These are phyloP conservation scores for Ptychadena robeensis DNA, from an alignment of 2,797 vertebrate species.

Conservation along the genomic window DNA sequence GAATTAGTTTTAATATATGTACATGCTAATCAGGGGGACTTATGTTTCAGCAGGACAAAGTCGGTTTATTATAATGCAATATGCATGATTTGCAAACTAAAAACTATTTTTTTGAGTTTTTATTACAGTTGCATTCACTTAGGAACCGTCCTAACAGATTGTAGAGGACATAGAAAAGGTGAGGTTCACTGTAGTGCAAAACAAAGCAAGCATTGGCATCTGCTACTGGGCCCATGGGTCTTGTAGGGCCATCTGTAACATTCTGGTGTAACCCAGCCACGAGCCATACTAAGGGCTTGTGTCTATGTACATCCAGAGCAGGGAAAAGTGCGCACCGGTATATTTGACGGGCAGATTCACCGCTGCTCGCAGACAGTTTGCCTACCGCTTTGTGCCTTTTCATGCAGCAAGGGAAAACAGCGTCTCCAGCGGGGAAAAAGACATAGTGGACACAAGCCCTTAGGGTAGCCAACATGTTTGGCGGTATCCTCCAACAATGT, in stretches of 20 bases:
- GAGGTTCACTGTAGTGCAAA: background rate
- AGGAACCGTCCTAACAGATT: background rate
- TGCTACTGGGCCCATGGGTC: slow-evolving; percentile 10
- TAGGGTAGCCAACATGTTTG: too few species aligned
- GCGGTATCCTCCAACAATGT: too few species aligned
- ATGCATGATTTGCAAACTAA: background rate
- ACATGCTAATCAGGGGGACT: slow-evolving; percentile 1
- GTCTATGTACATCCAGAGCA: too few species aligned
- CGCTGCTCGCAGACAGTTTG: too few species aligned
- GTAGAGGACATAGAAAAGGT: background rate
- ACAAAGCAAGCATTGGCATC: background rate
- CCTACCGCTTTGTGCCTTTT: too few species aligned
- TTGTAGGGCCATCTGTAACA: slow-evolving; percentile 1
- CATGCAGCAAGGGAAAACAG: too few species aligned
- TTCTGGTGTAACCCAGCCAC: too few species aligned
- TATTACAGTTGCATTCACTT: background rate
- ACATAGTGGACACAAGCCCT: too few species aligned
- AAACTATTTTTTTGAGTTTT: background rate
- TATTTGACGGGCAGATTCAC: too few species aligned
- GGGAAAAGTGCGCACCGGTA: too few species aligned
- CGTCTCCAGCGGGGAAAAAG: too few species aligned
- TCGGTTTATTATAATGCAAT: slow-evolving; percentile 1
- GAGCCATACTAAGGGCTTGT: too few species aligned
- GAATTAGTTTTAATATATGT: slow-evolving; percentile 6
- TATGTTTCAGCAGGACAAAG: background rate